Conservation (phyloP, 2,888 invertebrate species). For the Raillietiella orientalis region DNA sequence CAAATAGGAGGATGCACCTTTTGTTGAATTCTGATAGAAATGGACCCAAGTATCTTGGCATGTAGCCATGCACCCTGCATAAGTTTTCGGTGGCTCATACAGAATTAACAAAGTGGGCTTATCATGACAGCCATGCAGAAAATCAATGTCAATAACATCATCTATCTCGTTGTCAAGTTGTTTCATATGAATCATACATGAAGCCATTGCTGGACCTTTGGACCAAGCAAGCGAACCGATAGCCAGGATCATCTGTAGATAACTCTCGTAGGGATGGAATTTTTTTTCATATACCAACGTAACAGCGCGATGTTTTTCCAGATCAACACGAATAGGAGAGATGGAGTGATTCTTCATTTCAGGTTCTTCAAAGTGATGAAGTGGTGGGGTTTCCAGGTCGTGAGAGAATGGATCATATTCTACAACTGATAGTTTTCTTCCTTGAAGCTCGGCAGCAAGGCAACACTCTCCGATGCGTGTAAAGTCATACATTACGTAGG, state of each 20-base stretch:
- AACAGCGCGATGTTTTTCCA: slow-evolving; percentile 76
- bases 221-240: too few relatives aligned
- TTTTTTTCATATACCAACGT: slow-evolving; percentile 77
- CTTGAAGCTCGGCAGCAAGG: slow-evolving; percentile 57
- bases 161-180: slow-evolving; percentile 81
- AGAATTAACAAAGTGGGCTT: slow-evolving; percentile 80
- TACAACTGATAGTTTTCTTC: slow-evolving; percentile 80
- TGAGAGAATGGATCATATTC: slow-evolving; percentile 77
- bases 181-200: slow-evolving; percentile 52
- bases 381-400: slow-evolving; percentile 62
- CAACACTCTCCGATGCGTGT: slow-evolving; percentile 50
- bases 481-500: slow-evolving; percentile 57
- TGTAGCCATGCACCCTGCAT: slow-evolving; percentile 66
- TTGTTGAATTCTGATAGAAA: slow-evolving; percentile 79
- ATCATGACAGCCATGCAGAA: slow-evolving; percentile 92
- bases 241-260: too few relatives aligned
- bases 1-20: slow-evolving; percentile 91
- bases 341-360: slow-evolving; percentile 47
- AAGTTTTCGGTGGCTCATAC: slow-evolving; percentile 87
- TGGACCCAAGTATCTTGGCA: slow-evolving; percentile 80
- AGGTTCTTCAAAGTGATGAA: slow-evolving; percentile 95
- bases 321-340: slow-evolving; percentile 65
- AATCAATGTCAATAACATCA: slow-evolving; percentile 85
- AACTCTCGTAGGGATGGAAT: too few relatives aligned
- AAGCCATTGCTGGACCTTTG: too few relatives aligned